These are phyloP conservation scores for Parapristionchus giblindavisi DNA, from an alignment of 2,888 invertebrate genomes.

Conservation along the genomic window DNA sequence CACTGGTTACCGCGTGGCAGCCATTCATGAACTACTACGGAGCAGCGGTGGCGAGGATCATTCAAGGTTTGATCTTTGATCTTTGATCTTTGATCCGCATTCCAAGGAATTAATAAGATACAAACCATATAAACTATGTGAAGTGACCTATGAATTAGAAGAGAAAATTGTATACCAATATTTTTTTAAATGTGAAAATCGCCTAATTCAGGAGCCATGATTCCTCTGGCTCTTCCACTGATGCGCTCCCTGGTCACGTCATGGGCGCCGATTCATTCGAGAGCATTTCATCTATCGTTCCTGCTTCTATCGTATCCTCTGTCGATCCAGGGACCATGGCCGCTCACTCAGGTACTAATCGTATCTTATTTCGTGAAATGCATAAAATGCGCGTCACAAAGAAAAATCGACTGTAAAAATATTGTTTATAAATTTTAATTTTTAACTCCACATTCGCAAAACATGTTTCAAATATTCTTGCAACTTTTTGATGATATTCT, in stretches of 20 bases:
- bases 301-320: conserved; percentile 12
- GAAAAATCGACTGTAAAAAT: too few relatives aligned
- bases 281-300: conserved; percentile 26
- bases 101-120: background rate
- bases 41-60: conserved; percentile 1
- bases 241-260: background rate
- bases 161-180: too few relatives aligned
- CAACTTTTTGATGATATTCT: too few relatives aligned
- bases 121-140: background rate
- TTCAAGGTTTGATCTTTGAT: conserved; percentile 1
- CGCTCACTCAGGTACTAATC: conserved; percentile 7
- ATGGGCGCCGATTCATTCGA: conserved; percentile 27
- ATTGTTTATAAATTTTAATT: too few relatives aligned
- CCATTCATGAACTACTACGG: conserved; percentile 30
- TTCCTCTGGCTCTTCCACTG: conserved; percentile 4
- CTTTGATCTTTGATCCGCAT: background rate
- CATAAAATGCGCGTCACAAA: too few relatives aligned
- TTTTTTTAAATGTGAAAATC: background rate
- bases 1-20: conserved; percentile 17
- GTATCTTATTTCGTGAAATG: too few relatives aligned
- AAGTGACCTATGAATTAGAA: background rate
- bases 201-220: background rate
- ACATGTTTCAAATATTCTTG: too few relatives aligned
- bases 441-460: too few relatives aligned
- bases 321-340: conserved; percentile 13